These are phyloP conservation scores for Protonibea diacanthus DNA, from an alignment of 2,797 vertebrate genomes.

Conservation along the genomic window DNA sequence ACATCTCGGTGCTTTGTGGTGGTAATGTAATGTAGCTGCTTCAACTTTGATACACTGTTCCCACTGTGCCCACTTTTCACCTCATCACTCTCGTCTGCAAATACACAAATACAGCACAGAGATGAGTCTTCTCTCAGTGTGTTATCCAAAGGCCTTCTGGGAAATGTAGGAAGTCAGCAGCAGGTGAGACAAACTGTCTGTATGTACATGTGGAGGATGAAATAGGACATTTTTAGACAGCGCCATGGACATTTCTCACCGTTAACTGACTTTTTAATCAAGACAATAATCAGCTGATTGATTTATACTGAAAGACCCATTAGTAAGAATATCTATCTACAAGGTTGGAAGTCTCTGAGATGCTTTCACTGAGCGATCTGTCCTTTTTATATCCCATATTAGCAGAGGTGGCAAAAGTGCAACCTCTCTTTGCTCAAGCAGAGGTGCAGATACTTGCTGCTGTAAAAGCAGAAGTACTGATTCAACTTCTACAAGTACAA, in stretches of 20 bases:
- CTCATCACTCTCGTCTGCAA: background rate
- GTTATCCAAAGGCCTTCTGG: constrained; percentile 25
- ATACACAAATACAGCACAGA: background rate
- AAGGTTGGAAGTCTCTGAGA: background rate
- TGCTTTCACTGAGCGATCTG: no score
- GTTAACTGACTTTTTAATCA: background rate
- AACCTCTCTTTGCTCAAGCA: no score
- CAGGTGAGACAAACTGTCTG: background rate
- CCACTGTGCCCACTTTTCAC: background rate
- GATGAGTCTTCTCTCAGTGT: no score
- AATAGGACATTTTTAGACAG: background rate
- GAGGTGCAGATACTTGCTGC: no score
- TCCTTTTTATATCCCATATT: background rate
- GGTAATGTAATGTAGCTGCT: background rate
- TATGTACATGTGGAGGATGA: background rate
- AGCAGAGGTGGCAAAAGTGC: no score
- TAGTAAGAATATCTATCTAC: background rate
- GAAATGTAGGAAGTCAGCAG: constrained; percentile 25
- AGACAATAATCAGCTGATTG: background rate
- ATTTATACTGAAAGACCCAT: background rate
- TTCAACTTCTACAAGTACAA: no score
- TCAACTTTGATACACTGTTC: background rate
- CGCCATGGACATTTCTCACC: background rate
- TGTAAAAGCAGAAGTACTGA: no score
- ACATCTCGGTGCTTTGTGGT: background rate